phyloP scores from a whole-genome alignment of 2,888 invertebrate species.

The Zygaena filipendulae region DNA sequence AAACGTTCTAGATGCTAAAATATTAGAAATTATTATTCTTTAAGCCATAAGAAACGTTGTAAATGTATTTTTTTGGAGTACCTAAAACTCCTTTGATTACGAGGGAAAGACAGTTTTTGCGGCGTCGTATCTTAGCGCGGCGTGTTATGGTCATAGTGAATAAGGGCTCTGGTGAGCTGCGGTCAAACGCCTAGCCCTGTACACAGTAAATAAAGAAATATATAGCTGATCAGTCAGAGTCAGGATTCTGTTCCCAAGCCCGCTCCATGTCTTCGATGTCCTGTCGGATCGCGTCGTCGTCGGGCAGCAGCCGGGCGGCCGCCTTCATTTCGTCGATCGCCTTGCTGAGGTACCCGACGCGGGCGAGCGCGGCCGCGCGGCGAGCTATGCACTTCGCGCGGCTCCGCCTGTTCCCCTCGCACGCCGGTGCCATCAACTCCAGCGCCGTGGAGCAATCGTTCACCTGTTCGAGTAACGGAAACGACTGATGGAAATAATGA shows the following conservation, averaged over 20 bases:
- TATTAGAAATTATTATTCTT: no score
- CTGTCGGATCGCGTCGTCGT: slow-evolving; percentile 68
- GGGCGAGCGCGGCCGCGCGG: slow-evolving; percentile 78
- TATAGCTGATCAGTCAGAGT: slow-evolving; percentile 47
- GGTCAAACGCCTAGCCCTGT: no score
- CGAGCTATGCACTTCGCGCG: slow-evolving; percentile 79
- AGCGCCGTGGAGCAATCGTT: slow-evolving; percentile 74
- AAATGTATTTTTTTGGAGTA: no score
- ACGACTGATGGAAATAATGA: no score
- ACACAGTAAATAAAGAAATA: no score
- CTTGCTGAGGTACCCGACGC: slow-evolving; percentile 75
- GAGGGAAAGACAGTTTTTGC: no score
- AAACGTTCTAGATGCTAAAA: no score
- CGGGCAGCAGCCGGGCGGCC: slow-evolving; percentile 74
- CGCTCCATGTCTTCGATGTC: slow-evolving; percentile 79
- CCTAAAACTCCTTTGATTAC: no score
- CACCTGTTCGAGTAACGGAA: slow-evolving; percentile 34
- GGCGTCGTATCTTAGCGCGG: no score
- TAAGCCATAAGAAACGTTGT: no score
- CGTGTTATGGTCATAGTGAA: no score
- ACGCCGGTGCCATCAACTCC: slow-evolving; percentile 78
- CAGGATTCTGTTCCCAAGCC: slow-evolving; percentile 82
- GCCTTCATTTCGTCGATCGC: slow-evolving; percentile 80
- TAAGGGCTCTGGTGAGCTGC: no score
- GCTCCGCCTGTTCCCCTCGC: slow-evolving; percentile 75